These are phyloP conservation scores for Dendrolimus punctatus DNA, from an alignment of 1,140 invertebrate genomes.

Conservation along the genomic window DNA sequence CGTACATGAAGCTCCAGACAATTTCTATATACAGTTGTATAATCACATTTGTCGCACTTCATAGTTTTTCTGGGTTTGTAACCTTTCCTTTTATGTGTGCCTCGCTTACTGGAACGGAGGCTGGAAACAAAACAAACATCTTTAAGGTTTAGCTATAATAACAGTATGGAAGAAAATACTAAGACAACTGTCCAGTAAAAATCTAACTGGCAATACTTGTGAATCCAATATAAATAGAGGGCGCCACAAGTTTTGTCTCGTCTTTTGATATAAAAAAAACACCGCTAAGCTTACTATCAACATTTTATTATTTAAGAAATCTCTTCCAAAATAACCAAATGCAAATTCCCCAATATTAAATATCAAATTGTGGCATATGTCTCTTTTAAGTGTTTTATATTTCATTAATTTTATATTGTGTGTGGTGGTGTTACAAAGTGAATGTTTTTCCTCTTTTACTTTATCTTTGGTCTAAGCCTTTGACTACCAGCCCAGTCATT, in stretches of 20 bases:
- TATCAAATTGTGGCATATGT: no score
- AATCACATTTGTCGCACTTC: slow-evolving; percentile 56
- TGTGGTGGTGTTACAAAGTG: no score
- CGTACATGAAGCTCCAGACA: slow-evolving; percentile 44
- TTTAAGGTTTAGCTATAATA: slow-evolving; percentile 2
- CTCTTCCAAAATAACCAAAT: no score
- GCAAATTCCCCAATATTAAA: no score
- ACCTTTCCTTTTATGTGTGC: background rate
- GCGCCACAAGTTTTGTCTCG: background rate
- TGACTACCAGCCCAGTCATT: background rate
- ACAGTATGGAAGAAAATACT: background rate
- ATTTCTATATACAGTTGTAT: slow-evolving; percentile 54
- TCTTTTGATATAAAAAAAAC: no score
- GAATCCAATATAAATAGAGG: background rate
- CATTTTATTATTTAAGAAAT: no score
- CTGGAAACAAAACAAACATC: background rate
- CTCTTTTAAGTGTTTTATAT: no score
- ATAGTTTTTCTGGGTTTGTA: slow-evolving; percentile 5
- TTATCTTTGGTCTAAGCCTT: background rate
- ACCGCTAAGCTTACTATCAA: no score
- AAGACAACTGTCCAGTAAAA: background rate
- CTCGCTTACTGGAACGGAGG: background rate
- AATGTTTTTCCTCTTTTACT: no score
- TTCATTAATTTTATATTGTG: no score
- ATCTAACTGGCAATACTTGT: background rate